phyloP scores from a whole-genome alignment of 2,888 invertebrate genomes.

The Prosapia bicincta region DNA sequence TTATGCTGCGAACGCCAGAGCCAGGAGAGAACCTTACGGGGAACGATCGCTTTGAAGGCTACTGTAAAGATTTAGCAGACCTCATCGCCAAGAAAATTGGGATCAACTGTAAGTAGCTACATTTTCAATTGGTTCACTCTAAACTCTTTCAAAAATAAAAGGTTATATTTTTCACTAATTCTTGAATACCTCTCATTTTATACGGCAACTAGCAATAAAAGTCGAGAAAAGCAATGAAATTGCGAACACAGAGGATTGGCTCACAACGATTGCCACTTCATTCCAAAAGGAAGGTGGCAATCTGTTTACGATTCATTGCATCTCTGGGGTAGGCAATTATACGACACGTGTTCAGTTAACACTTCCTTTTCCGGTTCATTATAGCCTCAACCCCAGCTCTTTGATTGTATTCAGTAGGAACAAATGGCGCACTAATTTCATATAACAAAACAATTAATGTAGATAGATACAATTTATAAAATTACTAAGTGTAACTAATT shows the following conservation, averaged over 20 bases:
- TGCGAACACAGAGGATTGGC: not conserved
- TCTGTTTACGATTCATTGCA: not conserved
- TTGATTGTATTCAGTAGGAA: no score
- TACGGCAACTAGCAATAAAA: not conserved
- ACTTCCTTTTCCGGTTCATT: not conserved
- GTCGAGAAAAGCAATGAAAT: not conserved
- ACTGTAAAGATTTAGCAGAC: constrained; percentile 88
- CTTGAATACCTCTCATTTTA: not conserved
- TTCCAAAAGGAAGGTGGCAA: not conserved
- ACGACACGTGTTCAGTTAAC: not conserved
- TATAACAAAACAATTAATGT: no score
- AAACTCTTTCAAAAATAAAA: not conserved
- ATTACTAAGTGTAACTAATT: no score
- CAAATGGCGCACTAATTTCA: no score
- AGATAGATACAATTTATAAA: no score
- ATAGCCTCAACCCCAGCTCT: not conserved
- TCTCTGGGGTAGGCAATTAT: not conserved
- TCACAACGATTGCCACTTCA: not conserved
- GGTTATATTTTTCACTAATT: not conserved
- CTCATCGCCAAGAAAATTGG: constrained; percentile 74
- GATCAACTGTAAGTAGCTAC: constrained; percentile 71
- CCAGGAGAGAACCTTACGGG: constrained; percentile 62
- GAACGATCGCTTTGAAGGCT: constrained; percentile 83
- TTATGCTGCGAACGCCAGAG: constrained; percentile 70
- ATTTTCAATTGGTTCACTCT: not conserved